A percentile compares a stretch with the other conserved stretches of the same genome.
phyloP scores from a whole-genome alignment of 2,888 invertebrate species.

The Helicoverpa assulta region DNA sequence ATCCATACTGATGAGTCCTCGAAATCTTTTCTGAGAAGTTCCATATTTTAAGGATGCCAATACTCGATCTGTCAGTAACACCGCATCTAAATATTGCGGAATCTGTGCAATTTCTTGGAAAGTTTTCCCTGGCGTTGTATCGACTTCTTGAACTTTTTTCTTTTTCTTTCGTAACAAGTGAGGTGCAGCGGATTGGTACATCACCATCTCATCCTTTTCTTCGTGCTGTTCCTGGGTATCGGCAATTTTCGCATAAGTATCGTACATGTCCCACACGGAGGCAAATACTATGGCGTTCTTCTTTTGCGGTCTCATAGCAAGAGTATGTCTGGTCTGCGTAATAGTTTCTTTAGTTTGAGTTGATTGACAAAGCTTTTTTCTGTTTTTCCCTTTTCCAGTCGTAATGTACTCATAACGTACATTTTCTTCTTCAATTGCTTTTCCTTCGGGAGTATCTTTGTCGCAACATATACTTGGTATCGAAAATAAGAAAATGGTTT shows the following conservation, averaged over 20 bases:
- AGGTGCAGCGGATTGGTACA: constrained; percentile 82
- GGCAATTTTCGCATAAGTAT: constrained; percentile 91
- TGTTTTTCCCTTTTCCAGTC: constrained; percentile 91
- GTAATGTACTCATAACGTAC: constrained; percentile 92
- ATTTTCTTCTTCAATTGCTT: constrained; percentile 91
- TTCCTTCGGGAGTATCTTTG: constrained; percentile 90
- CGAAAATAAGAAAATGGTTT: constrained; percentile 91
- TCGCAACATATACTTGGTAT: constrained; percentile 91
- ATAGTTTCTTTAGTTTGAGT: constrained; percentile 92
- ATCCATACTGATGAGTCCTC: constrained; percentile 91
- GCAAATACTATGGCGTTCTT: constrained; percentile 92
- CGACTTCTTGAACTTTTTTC: constrained; percentile 17
- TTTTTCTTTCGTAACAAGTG: constrained; percentile 75
- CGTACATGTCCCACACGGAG: constrained; percentile 94
- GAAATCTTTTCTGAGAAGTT: constrained; percentile 92
- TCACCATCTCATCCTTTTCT: constrained; percentile 85
- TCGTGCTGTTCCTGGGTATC: constrained; percentile 66
- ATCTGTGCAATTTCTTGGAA: constrained; percentile 75
- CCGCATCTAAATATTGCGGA: constrained; percentile 90
- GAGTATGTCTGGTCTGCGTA: constrained; percentile 92
- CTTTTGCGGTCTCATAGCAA: constrained; percentile 88
- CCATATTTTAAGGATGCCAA: constrained; percentile 92
- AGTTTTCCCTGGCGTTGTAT: constrained; percentile 65
- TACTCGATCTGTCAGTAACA: constrained; percentile 92
- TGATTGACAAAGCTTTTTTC: constrained; percentile 92